A percentile compares a stretch with the other conserved stretches of the same genome.
Evolutionary conservation across 64 coral and sea anemone species (phyloP).

Genomic region (Montipora sp.): DNA sequence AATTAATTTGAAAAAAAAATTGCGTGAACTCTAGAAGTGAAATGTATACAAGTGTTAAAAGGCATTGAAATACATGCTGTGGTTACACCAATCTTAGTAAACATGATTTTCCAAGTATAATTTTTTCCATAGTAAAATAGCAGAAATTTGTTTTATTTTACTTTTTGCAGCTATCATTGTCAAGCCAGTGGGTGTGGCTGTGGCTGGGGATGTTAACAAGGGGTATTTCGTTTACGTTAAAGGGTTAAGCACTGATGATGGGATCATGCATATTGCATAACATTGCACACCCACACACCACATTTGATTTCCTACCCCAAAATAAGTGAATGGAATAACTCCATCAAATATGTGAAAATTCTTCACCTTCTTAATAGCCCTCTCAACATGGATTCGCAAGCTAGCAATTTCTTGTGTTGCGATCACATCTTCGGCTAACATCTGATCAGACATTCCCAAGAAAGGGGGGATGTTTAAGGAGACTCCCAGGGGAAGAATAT

Average conservation of each 20-base stretch:
- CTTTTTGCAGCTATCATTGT: not conserved
- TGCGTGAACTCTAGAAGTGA: slow-evolving; percentile 41
- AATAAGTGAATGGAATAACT: not conserved
- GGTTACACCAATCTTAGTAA: not conserved
- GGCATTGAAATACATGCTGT: not conserved
- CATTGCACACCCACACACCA: not conserved
- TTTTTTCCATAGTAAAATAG: not conserved
- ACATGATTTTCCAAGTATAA: not conserved
- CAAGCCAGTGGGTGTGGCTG: not conserved
- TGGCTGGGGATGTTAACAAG: not conserved
- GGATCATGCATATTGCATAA: not conserved
- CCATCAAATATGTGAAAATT: not conserved
- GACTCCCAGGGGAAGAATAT: not conserved
- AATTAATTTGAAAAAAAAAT: slow-evolving; percentile 31
- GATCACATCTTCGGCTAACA: not conserved
- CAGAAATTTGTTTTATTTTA: not conserved
- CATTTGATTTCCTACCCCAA: not conserved
- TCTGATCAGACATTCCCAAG: not conserved
- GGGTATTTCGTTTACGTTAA: not conserved
- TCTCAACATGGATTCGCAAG: not conserved
- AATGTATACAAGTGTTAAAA: slow-evolving; percentile 27
- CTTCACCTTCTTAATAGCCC: not conserved
- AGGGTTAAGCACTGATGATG: not conserved
- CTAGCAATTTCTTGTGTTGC: not conserved
- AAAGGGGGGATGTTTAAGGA: not conserved